Evolutionary conservation across 2,888 invertebrate species (phyloP), one percentile per base, ranked within the genome.

Genomic region (Tachina grossa): DNA sequence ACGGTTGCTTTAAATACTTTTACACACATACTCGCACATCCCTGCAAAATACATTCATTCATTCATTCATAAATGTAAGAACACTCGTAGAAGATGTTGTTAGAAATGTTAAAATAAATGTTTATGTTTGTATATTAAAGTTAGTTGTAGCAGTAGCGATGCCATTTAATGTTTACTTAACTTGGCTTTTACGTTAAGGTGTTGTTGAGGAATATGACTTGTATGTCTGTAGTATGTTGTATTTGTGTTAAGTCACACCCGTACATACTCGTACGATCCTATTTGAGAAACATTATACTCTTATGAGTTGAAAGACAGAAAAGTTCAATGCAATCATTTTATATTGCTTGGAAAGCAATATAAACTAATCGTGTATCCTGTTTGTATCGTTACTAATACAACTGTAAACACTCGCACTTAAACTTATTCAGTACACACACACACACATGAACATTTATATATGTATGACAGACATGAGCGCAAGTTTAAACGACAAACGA

Each of bases 291-390:
- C 53, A 74, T 81, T 75, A 61, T 51, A 68, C 75, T 75, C 75
- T 69, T 75, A 63, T 69, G 81, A 77, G 66, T 77, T 19, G 51
- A 47, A 74, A 72, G 68, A 72, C 59, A 43, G 63, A 72, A 77
- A 85, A 85, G 85, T 83, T 85, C 85, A 85, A 85, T 83, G 85
- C 83, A 85, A 85, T 85, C 85, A 85, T 85, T 85, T 85, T 85
- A 80, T 85, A 85, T 85, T 83, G 85, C 83, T 66, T 85, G 83
- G 85, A 85, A 85, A 85, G 83, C 85, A 85, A 83, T 85, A 85
- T 72, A 85, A 80, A 59, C 85, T 85, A 85, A 85, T 85, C 85
- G 83, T 80, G 85, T 85, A 80, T 85, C 85, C 83, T 83, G 85
- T 78, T 83, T 84, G 83, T 84, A 86, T 83, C 86, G 43, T 49